A percentile compares a stretch with the other conserved stretches of the same genome.
phyloP scores from a whole-genome alignment of 2,888 invertebrate genomes.

The Melipona beecheii region DNA sequence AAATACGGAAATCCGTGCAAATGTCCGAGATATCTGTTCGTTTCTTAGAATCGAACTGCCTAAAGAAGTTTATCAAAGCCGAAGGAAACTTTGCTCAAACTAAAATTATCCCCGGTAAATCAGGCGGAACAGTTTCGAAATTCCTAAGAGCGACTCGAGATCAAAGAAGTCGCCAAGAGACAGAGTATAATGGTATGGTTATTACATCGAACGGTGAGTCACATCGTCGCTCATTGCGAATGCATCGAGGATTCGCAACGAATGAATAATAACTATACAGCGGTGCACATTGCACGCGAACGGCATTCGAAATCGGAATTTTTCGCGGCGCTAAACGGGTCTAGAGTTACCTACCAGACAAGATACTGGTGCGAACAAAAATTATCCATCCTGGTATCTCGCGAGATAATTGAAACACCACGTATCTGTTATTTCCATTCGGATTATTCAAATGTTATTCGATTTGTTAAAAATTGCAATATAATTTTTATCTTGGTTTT shows the following conservation, averaged over 20 bases:
- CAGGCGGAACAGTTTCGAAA: background rate
- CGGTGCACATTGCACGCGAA: background rate
- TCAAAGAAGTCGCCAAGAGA: background rate
- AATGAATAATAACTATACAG: slow-evolving; percentile 2
- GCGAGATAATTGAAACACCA: too few relatives aligned
- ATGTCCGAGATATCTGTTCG: background rate
- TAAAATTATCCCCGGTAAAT: background rate
- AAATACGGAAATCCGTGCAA: background rate
- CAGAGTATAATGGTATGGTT: background rate
- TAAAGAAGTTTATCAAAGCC: background rate
- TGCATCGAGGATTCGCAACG: slow-evolving; percentile 28
- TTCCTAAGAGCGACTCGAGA: background rate
- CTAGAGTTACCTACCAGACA: too few relatives aligned
- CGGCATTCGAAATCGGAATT: slow-evolving; percentile 8
- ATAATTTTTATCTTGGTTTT: too few relatives aligned
- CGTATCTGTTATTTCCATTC: too few relatives aligned
- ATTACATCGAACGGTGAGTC: slow-evolving; percentile 13
- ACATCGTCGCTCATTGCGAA: slow-evolving; percentile 1
- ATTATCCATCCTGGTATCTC: too few relatives aligned
- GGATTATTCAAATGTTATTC: too few relatives aligned
- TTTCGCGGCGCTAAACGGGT: slow-evolving; percentile 26
- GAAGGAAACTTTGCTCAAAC: background rate
- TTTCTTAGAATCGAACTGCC: background rate
- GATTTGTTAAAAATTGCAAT: too few relatives aligned
- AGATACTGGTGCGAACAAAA: too few relatives aligned